Conservation (phyloP, 2,113 vertebrate genomes). For the Tragelaphus strepsiceros region DNA sequence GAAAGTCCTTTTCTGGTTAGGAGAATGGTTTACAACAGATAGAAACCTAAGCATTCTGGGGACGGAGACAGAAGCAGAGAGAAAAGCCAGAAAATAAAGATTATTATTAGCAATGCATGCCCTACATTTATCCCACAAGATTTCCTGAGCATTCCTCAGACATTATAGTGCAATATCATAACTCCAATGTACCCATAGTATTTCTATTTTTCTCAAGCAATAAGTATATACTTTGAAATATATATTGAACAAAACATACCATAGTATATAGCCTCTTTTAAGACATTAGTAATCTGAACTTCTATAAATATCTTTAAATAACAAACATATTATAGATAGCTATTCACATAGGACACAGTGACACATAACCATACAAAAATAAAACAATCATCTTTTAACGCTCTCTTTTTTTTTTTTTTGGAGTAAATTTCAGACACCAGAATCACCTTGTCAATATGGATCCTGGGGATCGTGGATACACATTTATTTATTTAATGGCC, state of each 20-base stretch:
- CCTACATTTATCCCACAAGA: background rate
- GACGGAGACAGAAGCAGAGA: no score
- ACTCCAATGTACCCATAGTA: background rate
- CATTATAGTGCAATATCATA: conserved; percentile 34
- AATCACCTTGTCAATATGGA: background rate
- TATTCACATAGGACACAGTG: conserved; percentile 65
- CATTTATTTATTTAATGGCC: background rate
- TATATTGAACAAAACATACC: conserved; percentile 52
- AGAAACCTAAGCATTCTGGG: background rate
- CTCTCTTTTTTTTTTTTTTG: background rate
- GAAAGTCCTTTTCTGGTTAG: background rate
- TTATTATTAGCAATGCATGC: background rate
- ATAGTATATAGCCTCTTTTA: conserved; percentile 51
- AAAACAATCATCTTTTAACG: conserved; percentile 62
- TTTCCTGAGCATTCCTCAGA: conserved; percentile 61
- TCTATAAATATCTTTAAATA: conserved; percentile 86
- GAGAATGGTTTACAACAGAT: background rate
- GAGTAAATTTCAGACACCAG: conserved; percentile 5
- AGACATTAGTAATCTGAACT: conserved; percentile 70
- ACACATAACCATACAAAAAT: conserved; percentile 78
- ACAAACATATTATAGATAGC: conserved; percentile 71
- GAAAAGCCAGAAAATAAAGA: background rate
- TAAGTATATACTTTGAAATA: conserved; percentile 47
- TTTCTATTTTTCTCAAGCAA: conserved; percentile 57
- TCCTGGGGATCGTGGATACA: background rate